These are phyloP conservation scores for Stenurella melanura DNA, from an alignment of 2,888 invertebrate genomes.

Conservation along the genomic window DNA sequence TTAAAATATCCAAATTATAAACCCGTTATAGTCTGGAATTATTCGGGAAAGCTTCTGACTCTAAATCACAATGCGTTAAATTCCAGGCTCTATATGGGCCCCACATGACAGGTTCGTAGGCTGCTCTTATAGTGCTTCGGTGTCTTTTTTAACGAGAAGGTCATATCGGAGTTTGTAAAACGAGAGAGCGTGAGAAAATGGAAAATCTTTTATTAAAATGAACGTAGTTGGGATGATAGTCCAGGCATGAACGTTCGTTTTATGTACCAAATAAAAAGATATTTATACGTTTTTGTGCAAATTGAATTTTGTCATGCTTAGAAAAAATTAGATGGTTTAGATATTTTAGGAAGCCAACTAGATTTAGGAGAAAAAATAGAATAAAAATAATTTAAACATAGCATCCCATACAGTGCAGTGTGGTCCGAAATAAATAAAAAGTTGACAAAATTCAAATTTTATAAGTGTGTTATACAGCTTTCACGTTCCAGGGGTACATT, in stretches of 20 bases:
- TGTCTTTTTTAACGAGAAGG: conserved; percentile 27
- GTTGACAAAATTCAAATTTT: too few species aligned
- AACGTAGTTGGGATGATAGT: conserved; percentile 4
- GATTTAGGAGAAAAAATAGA: too few species aligned
- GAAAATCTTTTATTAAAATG: conserved; percentile 44
- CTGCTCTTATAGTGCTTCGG: conserved; percentile 31
- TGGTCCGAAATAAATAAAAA: too few species aligned
- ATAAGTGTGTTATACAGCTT: too few species aligned
- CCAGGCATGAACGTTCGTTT: background rate
- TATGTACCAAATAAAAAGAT: background rate
- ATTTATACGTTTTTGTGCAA: background rate
- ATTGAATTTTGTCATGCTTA: background rate
- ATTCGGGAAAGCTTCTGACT: conserved; percentile 50
- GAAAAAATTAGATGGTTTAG: too few species aligned
- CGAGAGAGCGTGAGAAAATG: conserved; percentile 38
- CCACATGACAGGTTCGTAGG: conserved; percentile 47
- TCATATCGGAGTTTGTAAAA: conserved; percentile 29
- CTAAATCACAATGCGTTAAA: conserved; percentile 46
- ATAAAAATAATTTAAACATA: too few species aligned
- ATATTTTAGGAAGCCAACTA: too few species aligned
- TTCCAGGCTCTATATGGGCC: conserved; percentile 42
- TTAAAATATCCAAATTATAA: conserved; percentile 51
- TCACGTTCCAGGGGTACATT: too few species aligned
- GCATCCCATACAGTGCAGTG: too few species aligned
- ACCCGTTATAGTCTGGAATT: conserved; percentile 40